These are phyloP conservation scores for Dicentrarchus labrax DNA, from an alignment of 2,113 vertebrate species.

Conservation along the genomic window DNA sequence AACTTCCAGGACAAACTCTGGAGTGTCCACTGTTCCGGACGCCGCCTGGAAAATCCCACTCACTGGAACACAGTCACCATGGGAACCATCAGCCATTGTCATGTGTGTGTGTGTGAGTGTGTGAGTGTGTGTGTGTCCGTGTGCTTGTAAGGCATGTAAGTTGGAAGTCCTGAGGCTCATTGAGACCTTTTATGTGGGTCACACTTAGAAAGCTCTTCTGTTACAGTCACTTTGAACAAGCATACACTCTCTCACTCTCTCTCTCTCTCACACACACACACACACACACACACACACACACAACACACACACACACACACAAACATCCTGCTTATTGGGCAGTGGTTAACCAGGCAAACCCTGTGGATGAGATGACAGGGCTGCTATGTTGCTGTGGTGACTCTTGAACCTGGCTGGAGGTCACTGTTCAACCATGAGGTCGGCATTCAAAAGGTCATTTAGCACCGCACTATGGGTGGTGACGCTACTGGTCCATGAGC, in stretches of 20 bases:
- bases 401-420: slow-evolving; percentile 67
- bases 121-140: slow-evolving; percentile 36
- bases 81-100: slow-evolving; percentile 54
- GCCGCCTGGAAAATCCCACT: slow-evolving; percentile 77
- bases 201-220: slow-evolving; percentile 60
- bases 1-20: slow-evolving; percentile 73
- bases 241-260: neutral
- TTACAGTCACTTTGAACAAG: slow-evolving; percentile 36
- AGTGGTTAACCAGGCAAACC: slow-evolving; percentile 67
- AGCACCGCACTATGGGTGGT: neutral
- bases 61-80: slow-evolving; percentile 73
- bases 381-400: slow-evolving; percentile 54
- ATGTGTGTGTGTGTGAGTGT: slow-evolving; percentile 49
- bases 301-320: slow-evolving; percentile 10
- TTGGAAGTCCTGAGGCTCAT: slow-evolving; percentile 58
- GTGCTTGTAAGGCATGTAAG: slow-evolving; percentile 25
- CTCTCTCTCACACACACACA: neutral
- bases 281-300: slow-evolving; percentile 6
- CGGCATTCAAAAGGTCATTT: slow-evolving; percentile 66
- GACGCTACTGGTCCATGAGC: slow-evolving; percentile 8
- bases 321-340: slow-evolving; percentile 55
- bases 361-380: slow-evolving; percentile 52
- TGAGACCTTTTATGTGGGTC: slow-evolving; percentile 75
- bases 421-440: slow-evolving; percentile 59
- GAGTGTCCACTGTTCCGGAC: slow-evolving; percentile 69